Evolutionary conservation across 2,888 invertebrate species (phyloP).

Genomic region (Stratiomys singularior): DNA sequence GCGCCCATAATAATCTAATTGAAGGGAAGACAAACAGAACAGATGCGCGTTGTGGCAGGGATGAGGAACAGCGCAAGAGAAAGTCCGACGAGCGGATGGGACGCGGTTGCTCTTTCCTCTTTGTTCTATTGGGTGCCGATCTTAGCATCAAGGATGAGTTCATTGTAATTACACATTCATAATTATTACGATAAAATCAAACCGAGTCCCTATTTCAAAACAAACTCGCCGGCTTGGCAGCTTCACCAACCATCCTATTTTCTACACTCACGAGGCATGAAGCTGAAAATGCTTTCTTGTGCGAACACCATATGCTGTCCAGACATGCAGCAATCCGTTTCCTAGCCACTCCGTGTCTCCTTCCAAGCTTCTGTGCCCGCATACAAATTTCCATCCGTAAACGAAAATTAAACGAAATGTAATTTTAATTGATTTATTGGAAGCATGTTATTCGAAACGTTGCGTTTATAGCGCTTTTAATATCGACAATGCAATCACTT

Average conservation of each 20-base stretch:
- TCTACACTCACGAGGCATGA: not conserved
- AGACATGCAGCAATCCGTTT: constrained; percentile 11
- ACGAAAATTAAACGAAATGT: constrained; percentile 51
- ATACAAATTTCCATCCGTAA: constrained; percentile 45
- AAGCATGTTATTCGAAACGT: constrained; percentile 47
- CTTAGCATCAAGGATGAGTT: constrained; percentile 13
- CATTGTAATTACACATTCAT: constrained; percentile 19
- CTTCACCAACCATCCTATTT: not conserved
- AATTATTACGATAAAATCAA: constrained; percentile 37
- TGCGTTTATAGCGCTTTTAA: constrained; percentile 56
- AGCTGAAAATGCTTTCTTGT: constrained; percentile 6
- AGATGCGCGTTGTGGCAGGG: constrained; percentile 15
- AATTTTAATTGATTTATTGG: constrained; percentile 53
- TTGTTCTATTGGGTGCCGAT: not conserved
- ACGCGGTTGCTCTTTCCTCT: not conserved
- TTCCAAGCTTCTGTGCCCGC: constrained; percentile 11
- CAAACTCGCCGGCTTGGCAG: not conserved
- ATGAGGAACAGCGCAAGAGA: not conserved
- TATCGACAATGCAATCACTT: constrained; percentile 57
- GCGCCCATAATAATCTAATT: constrained; percentile 39
- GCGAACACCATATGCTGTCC: constrained; percentile 15
- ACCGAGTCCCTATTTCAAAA: not conserved
- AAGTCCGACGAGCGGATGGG: not conserved
- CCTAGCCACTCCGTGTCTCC: constrained; percentile 23
- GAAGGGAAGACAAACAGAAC: constrained; percentile 40